These are phyloP conservation scores for Andricus curvator DNA, from an alignment of 2,888 invertebrate genomes.

Conservation along the genomic window DNA sequence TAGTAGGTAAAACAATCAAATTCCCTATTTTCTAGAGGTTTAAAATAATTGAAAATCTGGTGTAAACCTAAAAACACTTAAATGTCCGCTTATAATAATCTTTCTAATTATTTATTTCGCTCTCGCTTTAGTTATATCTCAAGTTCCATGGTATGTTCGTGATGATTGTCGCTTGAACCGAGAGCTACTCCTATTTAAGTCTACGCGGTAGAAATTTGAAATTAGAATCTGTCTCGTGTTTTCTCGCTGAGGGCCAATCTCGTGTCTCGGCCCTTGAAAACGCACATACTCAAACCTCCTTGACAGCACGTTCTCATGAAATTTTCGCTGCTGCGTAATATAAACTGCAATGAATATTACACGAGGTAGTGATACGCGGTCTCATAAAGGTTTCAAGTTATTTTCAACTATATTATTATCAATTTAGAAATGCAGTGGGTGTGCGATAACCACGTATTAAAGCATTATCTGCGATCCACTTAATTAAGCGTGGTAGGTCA, in stretches of 20 bases:
- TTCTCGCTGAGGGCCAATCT: slow-evolving; percentile 18
- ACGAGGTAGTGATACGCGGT: background rate
- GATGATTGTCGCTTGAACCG: background rate
- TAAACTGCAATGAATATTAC: slow-evolving; percentile 8
- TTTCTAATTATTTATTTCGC: background rate
- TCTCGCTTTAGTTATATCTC: background rate
- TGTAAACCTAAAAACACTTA: no score
- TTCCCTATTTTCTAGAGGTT: no score
- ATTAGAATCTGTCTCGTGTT: background rate
- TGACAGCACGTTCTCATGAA: background rate
- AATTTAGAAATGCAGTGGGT: slow-evolving; percentile 1
- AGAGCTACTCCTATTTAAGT: background rate
- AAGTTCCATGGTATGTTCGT: background rate
- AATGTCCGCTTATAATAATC: background rate
- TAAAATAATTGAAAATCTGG: no score
- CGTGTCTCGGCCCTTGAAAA: background rate
- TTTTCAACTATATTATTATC: slow-evolving; percentile 34
- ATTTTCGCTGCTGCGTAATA: background rate
- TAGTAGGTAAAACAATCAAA: no score
- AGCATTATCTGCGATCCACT: slow-evolving; percentile 27
- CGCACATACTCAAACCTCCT: background rate
- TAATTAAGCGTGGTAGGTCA: slow-evolving; percentile 35
- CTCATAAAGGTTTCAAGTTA: slow-evolving; percentile 17
- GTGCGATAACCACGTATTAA: slow-evolving; percentile 36
- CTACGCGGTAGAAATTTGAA: slow-evolving; percentile 12